Evolutionary conservation across 2,113 vertebrate genomes (phyloP).

Genomic region (Prionailurus viverrinus): DNA sequence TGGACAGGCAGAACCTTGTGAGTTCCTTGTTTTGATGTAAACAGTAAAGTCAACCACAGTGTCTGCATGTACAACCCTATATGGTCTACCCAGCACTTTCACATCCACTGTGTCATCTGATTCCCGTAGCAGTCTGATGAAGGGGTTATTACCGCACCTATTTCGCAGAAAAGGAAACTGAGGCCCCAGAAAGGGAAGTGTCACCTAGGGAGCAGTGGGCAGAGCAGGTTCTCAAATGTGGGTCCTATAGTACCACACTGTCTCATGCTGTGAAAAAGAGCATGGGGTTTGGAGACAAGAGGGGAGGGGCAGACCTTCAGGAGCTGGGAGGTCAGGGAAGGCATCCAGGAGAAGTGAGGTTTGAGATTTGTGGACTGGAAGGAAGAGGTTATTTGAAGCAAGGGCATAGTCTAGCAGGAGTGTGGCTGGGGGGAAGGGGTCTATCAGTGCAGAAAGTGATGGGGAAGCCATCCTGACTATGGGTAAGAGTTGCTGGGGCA

Average conservation of each 20-base stretch:
- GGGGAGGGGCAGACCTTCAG: not conserved
- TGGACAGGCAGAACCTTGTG: not conserved
- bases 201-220: not conserved
- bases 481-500: too few relatives aligned
- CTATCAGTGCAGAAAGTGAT: accelerated
- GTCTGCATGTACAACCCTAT: not conserved
- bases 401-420: not conserved
- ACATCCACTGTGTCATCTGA: not conserved
- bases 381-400: not conserved
- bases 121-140: not conserved
- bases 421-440: not conserved
- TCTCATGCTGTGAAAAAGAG: not conserved
- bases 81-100: not conserved
- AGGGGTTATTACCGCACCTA: not conserved
- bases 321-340: not conserved
- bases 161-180: not conserved
- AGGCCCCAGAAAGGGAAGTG: not conserved
- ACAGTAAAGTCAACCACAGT: not conserved
- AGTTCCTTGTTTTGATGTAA: not conserved
- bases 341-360: not conserved
- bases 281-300: not conserved
- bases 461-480: not conserved
- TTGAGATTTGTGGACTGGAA: not conserved
- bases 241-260: not conserved
- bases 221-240: not conserved